Percentiles rank a stretch among this genome's conserved stretches.
phyloP scores from a whole-genome alignment of 2,113 vertebrate genomes.

The Hepsetus odoe region DNA sequence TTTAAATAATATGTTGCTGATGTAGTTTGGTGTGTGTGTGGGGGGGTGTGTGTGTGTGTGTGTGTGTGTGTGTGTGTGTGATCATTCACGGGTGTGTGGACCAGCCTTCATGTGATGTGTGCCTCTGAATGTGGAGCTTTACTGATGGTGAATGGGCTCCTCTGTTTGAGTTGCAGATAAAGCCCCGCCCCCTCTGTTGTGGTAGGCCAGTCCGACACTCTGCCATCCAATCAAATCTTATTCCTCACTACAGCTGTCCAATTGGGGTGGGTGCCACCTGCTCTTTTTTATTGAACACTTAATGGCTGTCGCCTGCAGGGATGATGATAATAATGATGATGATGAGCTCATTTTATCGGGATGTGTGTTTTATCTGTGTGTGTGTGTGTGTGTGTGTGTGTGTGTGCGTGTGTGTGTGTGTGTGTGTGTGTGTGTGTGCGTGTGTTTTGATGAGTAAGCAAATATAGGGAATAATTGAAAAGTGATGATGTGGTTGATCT shows the following conservation, averaged over 20 bases:
- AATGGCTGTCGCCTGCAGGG: background rate
- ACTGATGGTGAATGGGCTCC: constrained; percentile 71
- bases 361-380: background rate
- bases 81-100: no score
- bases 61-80: constrained; percentile 27
- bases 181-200: background rate
- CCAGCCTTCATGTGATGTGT: constrained; percentile 64
- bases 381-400: background rate
- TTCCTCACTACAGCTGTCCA: background rate
- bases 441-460: no score
- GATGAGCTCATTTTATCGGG: background rate
- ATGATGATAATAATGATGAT: constrained; percentile 2
- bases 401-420: no score
- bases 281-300: background rate
- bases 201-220: background rate
- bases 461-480: background rate
- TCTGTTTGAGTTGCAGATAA: constrained; percentile 65
- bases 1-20: no score
- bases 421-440: no score
- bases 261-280: background rate
- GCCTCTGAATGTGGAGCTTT: constrained; percentile 74
- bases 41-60: background rate
- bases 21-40: background rate
- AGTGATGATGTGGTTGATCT: no score
- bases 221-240: constrained; percentile 19